These are phyloP conservation scores for Proctacanthus coquilletti DNA, from an alignment of 1,140 invertebrate genomes.

Conservation along the genomic window DNA sequence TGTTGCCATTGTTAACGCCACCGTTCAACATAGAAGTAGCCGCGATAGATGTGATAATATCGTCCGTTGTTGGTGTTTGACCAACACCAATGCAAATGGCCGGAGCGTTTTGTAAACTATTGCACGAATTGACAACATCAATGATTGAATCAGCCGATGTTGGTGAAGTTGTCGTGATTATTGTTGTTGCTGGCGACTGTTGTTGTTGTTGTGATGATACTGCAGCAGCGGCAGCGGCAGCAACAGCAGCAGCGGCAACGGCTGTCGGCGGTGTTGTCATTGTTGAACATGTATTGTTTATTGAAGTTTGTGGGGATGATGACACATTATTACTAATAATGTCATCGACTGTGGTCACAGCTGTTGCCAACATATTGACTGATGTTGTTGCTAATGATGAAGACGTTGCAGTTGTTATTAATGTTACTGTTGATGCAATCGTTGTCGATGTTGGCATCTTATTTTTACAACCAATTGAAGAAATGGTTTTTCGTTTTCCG, in stretches of 20 bases:
- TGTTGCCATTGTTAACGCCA: background rate
- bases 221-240: background rate
- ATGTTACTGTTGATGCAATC: background rate
- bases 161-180: background rate
- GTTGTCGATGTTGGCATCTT: constrained; percentile 3
- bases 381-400: background rate
- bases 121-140: too few relatives aligned
- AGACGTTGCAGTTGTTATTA: background rate
- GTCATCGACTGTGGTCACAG: background rate
- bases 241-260: background rate
- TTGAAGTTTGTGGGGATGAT: background rate
- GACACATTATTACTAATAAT: background rate
- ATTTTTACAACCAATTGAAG: too few relatives aligned
- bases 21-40: background rate
- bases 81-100: background rate
- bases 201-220: background rate
- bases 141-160: too few relatives aligned
- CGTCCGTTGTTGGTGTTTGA: background rate
- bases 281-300: background rate
- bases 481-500: too few relatives aligned
- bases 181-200: background rate
- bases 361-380: background rate
- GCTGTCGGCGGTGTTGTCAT: constrained; percentile 1
- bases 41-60: background rate
- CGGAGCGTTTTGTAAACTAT: too few relatives aligned